These are phyloP conservation scores for Calephelis perditalis DNA, from an alignment of 2,888 invertebrate genomes.

Conservation along the genomic window DNA sequence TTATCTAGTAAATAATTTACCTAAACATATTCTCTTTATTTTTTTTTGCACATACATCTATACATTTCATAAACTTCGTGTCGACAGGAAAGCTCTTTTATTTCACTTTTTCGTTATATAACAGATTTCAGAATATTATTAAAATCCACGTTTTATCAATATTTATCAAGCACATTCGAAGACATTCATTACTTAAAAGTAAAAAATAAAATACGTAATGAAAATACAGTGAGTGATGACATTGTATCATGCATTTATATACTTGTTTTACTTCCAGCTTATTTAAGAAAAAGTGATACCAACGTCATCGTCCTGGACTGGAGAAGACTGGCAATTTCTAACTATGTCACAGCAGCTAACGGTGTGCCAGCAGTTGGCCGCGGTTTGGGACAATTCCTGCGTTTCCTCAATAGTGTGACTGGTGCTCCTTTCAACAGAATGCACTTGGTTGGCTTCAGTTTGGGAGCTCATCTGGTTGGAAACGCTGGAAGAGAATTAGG, in stretches of 20 bases:
- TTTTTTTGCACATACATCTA: too few species aligned
- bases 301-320: conserved; percentile 52
- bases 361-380: conserved; percentile 45
- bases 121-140: too few species aligned
- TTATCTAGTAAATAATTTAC: too few species aligned
- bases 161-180: too few species aligned
- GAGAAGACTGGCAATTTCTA: conserved; percentile 39
- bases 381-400: conserved; percentile 41
- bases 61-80: too few species aligned
- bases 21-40: too few species aligned
- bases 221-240: too few species aligned
- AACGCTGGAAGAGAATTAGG: conserved; percentile 48
- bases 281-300: conserved; percentile 30
- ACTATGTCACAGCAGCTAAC: conserved; percentile 40
- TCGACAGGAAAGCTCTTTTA: too few species aligned
- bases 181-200: too few species aligned
- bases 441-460: conserved; percentile 56
- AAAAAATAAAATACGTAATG: too few species aligned
- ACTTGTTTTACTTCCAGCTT: conserved; percentile 3
- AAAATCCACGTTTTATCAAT: too few species aligned
- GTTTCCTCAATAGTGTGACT: conserved; percentile 29
- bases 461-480: conserved; percentile 43
- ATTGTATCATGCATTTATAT: background rate
- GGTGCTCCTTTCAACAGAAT: conserved; percentile 40
- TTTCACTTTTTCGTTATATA: too few species aligned